Percentiles rank a stretch among this genome's conserved stretches.
phyloP scores from a whole-genome alignment of 2,888 invertebrate genomes.

The Limnephilus lunatus region DNA sequence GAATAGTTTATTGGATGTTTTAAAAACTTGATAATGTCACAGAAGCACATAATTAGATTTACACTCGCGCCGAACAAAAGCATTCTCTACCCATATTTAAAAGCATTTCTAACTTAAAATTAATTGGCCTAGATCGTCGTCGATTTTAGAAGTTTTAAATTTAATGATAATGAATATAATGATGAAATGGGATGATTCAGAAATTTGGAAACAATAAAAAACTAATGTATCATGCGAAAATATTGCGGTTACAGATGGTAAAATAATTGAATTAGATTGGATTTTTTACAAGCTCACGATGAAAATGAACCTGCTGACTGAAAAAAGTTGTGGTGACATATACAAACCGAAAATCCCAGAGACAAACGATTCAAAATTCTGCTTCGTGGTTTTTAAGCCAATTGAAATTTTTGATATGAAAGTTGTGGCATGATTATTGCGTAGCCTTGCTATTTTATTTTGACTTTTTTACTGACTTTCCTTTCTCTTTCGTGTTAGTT shows the following conservation, averaged over 20 bases:
- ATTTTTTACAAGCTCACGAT: too few species aligned
- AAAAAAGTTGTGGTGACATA: too few species aligned
- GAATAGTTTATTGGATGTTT: neutral
- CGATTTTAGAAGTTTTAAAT: neutral
- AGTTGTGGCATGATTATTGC: too few species aligned
- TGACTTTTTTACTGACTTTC: too few species aligned
- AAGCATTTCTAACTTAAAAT: constrained; percentile 27
- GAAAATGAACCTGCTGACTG: too few species aligned
- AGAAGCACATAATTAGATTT: neutral
- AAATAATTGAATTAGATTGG: too few species aligned
- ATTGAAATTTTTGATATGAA: too few species aligned
- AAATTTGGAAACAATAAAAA: neutral
- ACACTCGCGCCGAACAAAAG: constrained; percentile 18
- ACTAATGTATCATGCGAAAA: neutral
- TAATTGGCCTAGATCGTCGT: neutral
- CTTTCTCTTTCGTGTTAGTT: too few species aligned
- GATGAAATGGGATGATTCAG: neutral
- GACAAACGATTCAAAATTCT: too few species aligned
- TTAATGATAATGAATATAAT: neutral
- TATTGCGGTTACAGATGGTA: neutral
- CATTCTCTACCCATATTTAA: constrained; percentile 13
- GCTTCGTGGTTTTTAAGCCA: too few species aligned
- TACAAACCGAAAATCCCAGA: too few species aligned
- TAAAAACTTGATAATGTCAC: neutral
- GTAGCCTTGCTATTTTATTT: too few species aligned